Percentiles rank a stretch among this genome's conserved stretches.
These are phyloP conservation scores for Ciconia stormi DNA, from an alignment of 2,113 vertebrate species.

Conservation along the genomic window DNA sequence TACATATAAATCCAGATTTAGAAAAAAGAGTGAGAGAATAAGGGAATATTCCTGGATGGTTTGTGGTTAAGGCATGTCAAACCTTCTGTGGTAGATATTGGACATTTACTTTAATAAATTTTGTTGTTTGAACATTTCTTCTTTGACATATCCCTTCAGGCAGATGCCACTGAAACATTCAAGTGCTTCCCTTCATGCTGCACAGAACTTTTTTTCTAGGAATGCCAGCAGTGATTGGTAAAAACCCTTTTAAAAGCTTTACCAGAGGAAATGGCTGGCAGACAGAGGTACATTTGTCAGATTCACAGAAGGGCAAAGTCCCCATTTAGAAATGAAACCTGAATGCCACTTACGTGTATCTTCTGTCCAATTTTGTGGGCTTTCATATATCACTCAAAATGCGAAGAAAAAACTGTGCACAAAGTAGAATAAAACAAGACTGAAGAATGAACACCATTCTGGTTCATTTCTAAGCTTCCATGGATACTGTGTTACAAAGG, in stretches of 20 bases:
- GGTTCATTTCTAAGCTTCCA: neutral
- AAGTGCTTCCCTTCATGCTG: constrained; percentile 11
- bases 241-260: constrained; percentile 51
- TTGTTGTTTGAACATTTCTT: constrained; percentile 54
- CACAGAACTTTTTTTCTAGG: neutral
- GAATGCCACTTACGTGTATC: constrained; percentile 53
- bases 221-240: constrained; percentile 41
- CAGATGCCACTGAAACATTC: constrained; percentile 44
- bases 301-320: constrained; percentile 57
- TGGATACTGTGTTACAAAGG: neutral
- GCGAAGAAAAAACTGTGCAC: neutral
- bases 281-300: constrained; percentile 61
- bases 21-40: constrained; percentile 9
- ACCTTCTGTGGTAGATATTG: constrained; percentile 41
- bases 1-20: constrained; percentile 54
- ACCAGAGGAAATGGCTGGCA: constrained; percentile 21
- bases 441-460: neutral
- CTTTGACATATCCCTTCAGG: constrained; percentile 52
- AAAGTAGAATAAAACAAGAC: neutral
- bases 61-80: constrained; percentile 51
- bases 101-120: constrained; percentile 62
- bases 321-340: constrained; percentile 61
- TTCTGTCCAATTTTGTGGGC: constrained; percentile 40
- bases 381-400: constrained; percentile 63
- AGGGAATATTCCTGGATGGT: constrained; percentile 14